A percentile compares a stretch with the other conserved stretches of the same genome.
Evolutionary conservation across 2,797 vertebrate genomes (phyloP).

Genomic region (Mus caroli): DNA sequence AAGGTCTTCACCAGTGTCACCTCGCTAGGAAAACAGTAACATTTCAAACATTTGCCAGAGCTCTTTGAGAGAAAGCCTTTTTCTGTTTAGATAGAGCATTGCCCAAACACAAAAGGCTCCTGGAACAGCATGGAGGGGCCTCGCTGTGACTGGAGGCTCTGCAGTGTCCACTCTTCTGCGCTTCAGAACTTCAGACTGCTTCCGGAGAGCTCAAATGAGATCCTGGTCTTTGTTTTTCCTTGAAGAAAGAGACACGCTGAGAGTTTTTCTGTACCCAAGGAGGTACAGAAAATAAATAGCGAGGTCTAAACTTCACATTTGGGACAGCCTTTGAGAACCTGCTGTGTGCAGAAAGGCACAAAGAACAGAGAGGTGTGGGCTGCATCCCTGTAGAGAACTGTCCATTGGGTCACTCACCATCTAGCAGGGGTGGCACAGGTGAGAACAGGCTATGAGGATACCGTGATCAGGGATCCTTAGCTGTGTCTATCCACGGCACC

Average conservation of each 20-base stretch:
- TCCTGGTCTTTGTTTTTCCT: constrained; percentile 5
- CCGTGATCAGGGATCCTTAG: not conserved
- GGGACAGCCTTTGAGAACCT: not conserved
- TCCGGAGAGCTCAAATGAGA: constrained; percentile 1
- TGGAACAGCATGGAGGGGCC: not conserved
- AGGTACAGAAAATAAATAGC: constrained; percentile 47
- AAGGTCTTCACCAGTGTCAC: constrained; percentile 40
- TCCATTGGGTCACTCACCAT: not conserved
- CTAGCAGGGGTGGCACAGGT: not conserved
- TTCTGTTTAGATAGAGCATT: constrained; percentile 1
- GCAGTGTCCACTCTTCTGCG: not conserved
- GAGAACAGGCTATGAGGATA: not conserved
- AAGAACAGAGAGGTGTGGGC: not conserved
- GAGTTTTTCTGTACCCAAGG: not conserved
- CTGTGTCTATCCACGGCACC: not conserved
- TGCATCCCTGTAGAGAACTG: not conserved
- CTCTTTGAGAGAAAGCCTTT: constrained; percentile 31
- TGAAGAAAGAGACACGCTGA: constrained; percentile 32
- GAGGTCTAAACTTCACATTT: constrained; percentile 45
- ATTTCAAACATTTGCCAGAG: constrained; percentile 51
- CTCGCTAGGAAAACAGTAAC: not conserved
- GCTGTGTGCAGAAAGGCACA: not conserved
- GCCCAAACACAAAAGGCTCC: not conserved
- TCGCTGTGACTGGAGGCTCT: not conserved
- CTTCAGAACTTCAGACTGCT: constrained; percentile 45